Percentiles rank a stretch among this genome's conserved stretches.
phyloP scores from a whole-genome alignment of 2,113 vertebrate genomes.

The Plestiodon gilberti region DNA sequence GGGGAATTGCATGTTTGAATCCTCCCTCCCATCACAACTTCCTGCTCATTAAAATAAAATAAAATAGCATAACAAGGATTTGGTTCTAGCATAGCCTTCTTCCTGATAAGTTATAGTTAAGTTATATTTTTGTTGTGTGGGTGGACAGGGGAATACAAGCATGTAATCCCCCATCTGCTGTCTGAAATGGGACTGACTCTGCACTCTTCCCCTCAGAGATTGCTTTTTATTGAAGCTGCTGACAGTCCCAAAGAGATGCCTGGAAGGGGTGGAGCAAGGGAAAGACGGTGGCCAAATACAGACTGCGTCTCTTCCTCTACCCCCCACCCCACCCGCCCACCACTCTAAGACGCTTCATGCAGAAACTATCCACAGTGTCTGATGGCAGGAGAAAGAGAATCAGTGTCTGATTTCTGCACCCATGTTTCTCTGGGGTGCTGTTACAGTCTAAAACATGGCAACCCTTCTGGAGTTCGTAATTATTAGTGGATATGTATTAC shows the following conservation, averaged over 20 bases:
- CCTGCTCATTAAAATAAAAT: neutral
- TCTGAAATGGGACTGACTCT: neutral
- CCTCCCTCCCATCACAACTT: neutral
- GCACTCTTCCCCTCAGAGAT: neutral
- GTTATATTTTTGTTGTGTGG: neutral
- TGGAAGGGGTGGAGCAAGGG: neutral
- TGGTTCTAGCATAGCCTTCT: neutral
- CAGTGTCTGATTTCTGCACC: neutral
- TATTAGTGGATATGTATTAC: neutral
- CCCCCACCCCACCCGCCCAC: neutral
- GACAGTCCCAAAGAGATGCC: neutral
- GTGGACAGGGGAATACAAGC: neutral
- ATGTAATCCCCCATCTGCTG: neutral
- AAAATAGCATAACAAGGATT: neutral
- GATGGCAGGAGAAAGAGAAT: neutral
- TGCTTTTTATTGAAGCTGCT: neutral
- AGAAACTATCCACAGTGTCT: neutral
- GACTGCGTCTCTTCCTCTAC: neutral
- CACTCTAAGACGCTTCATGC: neutral
- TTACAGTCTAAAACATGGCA: neutral
- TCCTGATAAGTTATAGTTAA: neutral
- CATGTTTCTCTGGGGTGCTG: neutral
- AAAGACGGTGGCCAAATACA: neutral
- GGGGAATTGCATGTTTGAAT: neutral
- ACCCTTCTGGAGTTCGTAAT: neutral